phyloP scores from a whole-genome alignment of 2,113 vertebrate genomes.

The Aythya baeri region DNA sequence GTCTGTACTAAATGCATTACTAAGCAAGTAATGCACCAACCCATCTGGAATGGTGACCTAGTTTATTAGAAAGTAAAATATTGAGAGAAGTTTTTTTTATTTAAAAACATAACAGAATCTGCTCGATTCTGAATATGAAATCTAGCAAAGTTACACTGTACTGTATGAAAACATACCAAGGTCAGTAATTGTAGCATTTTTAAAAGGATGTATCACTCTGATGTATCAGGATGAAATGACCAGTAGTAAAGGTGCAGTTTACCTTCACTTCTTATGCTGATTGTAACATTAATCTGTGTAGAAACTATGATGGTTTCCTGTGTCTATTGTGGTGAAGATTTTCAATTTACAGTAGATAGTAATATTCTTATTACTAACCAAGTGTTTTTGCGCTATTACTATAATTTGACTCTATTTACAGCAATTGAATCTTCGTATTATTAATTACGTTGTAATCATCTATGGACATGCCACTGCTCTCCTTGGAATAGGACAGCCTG shows the following conservation, averaged over 20 bases:
- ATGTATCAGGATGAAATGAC: neutral
- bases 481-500: slow-evolving; percentile 86
- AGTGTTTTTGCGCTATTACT: neutral
- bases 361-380: neutral
- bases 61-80: neutral
- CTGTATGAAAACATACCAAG: neutral
- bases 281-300: neutral
- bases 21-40: neutral
- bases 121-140: neutral
- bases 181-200: neutral
- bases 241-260: neutral
- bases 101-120: neutral
- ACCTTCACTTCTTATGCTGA: neutral
- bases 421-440: slow-evolving; percentile 79
- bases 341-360: neutral
- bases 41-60: neutral
- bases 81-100: neutral
- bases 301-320: neutral
- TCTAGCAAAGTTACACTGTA: neutral
- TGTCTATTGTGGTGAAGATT: neutral
- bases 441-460: slow-evolving; percentile 84
- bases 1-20: neutral
- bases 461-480: slow-evolving; percentile 88
- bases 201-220: neutral
- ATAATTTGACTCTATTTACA: slow-evolving; percentile 48